Percentiles rank a stretch among this genome's conserved stretches.
Conservation (phyloP, 2,797 vertebrate genomes). For the Delichon dasypus region DNA sequence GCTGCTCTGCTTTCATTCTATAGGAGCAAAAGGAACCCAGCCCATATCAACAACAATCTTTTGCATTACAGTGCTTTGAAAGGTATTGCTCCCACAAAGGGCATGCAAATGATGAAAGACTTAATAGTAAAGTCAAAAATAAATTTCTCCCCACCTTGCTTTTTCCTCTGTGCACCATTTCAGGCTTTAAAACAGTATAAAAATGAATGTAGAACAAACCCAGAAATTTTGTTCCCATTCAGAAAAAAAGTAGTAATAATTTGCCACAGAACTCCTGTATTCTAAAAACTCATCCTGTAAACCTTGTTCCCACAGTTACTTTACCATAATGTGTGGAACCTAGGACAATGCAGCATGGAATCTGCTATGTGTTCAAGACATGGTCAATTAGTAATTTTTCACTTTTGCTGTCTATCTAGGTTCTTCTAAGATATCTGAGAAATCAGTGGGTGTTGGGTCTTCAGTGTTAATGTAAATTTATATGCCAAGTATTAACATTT, state of each 20-base stretch:
- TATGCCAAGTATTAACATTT: neutral
- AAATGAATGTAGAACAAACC: neutral
- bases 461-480: neutral
- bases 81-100: neutral
- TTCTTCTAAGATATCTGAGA: neutral
- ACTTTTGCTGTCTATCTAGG: neutral
- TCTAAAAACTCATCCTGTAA: neutral
- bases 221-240: neutral
- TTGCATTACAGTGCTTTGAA: neutral
- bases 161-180: accelerated
- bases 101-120: neutral
- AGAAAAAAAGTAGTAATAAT: neutral
- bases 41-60: neutral
- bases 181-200: neutral
- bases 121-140: neutral
- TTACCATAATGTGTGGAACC: neutral
- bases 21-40: neutral
- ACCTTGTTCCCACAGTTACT: neutral
- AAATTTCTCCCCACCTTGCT: neutral
- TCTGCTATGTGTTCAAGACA: neutral
- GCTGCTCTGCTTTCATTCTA: neutral
- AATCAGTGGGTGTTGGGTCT: neutral
- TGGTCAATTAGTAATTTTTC: neutral
- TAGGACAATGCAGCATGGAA: neutral
- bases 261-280: neutral